Conservation (phyloP, 64 coral and sea anemone genomes). For the Porites australiensis region DNA sequence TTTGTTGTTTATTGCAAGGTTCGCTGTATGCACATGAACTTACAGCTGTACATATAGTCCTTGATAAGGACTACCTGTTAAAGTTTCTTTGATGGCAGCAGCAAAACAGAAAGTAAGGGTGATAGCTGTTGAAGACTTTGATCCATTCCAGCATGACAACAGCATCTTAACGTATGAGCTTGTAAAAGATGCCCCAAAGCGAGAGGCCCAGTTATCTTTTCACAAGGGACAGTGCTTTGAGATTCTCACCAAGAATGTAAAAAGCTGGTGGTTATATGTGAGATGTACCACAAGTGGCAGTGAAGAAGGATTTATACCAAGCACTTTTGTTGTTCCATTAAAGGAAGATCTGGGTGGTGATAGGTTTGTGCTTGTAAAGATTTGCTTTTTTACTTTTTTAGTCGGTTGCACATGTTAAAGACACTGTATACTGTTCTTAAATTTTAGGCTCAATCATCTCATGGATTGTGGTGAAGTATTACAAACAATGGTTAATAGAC, state of each 20-base stretch:
- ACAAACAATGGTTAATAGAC: neutral
- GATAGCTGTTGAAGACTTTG: conserved; percentile 11
- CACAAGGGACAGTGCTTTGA: conserved; percentile 58
- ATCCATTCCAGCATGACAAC: conserved; percentile 11
- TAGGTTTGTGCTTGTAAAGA: conserved; percentile 22
- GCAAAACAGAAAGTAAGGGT: conserved; percentile 19
- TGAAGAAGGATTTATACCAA: conserved; percentile 72
- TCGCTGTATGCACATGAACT: too few relatives aligned
- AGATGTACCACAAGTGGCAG: conserved; percentile 26
- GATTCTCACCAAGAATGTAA: conserved; percentile 41
- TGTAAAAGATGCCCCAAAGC: conserved; percentile 27
- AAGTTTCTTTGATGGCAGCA: neutral
- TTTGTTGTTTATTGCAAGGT: too few relatives aligned
- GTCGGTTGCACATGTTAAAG: neutral
- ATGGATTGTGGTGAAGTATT: neutral
- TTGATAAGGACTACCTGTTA: neutral
- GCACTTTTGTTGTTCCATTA: conserved; percentile 49
- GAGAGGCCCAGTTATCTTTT: conserved; percentile 42
- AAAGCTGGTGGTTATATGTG: conserved; percentile 63
- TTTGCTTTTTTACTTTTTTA: neutral
- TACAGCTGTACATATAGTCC: too few relatives aligned
- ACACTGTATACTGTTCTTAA: neutral
- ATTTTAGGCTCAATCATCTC: conserved; percentile 5
- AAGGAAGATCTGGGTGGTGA: conserved; percentile 38
- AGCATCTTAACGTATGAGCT: conserved; percentile 23